Base-by-base conservation (phyloP, 2,797 vertebrate genomes). In the Ptychadena robeensis region DNA sequence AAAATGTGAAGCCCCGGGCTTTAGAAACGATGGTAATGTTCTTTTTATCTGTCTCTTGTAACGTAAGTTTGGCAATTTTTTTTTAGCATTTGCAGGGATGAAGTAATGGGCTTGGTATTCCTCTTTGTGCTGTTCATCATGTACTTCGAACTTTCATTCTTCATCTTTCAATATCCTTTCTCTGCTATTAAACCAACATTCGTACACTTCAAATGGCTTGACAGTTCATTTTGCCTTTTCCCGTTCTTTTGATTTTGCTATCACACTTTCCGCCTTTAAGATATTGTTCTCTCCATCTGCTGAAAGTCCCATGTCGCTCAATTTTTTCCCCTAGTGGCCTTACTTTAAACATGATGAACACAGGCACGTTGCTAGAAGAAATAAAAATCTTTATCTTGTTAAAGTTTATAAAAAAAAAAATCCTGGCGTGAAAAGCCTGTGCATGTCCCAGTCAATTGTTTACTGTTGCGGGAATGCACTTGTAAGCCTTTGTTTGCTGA, bases 221-320 rank as follows among this genome's bases (percentile, higher is more conserved):
- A 79, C 82, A 84, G 76, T 84, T 84, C 82, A 73, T 84, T 84
- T 84, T 66, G 66, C 63, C 27, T 40, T 28, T 73, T 34, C 63
- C 65, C 18, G 70, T 79, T 64, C 61, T 73, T 79, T 61, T 71
- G 73, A 71, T 82, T 82, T 83, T 79, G 70, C 70, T 73, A 74
- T 80, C 82, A 69, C 76, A 63, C 76, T 68, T 68, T 84, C 63
- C 82, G 79, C 70, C 70, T 83, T 79, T 77, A 82, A 82, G 28
- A 59, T 82, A 79, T 73, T 79, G 69, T 73, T 83, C 75, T 38
- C 31, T 65, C 66, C 70, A 57, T 83, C 68, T 72, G 18, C 38
- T 28, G n/a, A 27, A 67, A 40, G 59, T 79, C 69, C 28, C 57
- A 64, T 53, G 63, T 74, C 82, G 68, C 38, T 79, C 44, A 27